Conservation (phyloP, 2,113 vertebrate genomes). For the Psilopsiagon aymara region DNA sequence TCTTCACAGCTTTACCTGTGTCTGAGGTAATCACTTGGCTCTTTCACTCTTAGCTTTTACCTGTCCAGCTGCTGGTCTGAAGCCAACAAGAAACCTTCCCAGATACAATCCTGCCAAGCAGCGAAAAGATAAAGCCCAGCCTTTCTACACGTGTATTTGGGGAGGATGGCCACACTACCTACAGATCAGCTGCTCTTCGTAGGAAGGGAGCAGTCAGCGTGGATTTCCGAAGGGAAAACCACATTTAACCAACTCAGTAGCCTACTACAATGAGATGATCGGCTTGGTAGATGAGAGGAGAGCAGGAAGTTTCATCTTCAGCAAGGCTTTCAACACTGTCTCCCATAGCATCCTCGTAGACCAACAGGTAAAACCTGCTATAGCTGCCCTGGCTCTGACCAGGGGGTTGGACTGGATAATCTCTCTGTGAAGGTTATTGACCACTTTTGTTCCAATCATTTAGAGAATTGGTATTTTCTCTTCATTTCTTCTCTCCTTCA, state of each 20-base stretch:
- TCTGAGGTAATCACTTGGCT: neutral
- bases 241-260: accelerated
- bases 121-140: neutral
- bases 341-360: neutral
- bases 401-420: neutral
- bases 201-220: neutral
- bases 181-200: neutral
- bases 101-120: neutral
- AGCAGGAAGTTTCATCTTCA: neutral
- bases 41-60: neutral
- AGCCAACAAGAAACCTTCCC: neutral
- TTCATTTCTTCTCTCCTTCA: neutral
- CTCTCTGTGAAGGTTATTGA: neutral
- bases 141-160: neutral
- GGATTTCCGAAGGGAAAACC: neutral
- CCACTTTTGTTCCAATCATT: neutral
- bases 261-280: neutral
- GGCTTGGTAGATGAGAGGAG: neutral
- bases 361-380: neutral
- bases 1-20: neutral
- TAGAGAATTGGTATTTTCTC: neutral
- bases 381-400: neutral
- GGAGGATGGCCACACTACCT: neutral
- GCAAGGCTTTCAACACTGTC: neutral
- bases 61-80: neutral